Percentiles rank a stretch among this genome's conserved stretches.
Conservation (phyloP, 2,113 vertebrate genomes). For the Octodon degus region DNA sequence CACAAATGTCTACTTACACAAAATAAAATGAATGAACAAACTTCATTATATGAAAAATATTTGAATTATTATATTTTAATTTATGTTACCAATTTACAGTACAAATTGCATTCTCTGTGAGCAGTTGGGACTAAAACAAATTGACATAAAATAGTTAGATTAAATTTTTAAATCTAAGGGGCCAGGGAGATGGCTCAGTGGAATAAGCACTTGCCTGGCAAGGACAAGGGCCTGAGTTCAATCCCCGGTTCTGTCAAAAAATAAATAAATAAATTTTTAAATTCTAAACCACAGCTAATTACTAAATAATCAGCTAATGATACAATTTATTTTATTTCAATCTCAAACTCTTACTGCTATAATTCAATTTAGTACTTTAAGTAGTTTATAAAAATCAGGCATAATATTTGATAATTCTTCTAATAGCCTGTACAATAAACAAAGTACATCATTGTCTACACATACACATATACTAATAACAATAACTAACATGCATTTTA, state of each 20-base stretch:
- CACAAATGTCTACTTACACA: background rate
- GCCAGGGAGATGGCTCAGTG: no score
- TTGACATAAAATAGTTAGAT: background rate
- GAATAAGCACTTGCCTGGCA: no score
- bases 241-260: no score
- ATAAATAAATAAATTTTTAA: background rate
- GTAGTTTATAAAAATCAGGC: background rate
- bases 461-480: background rate
- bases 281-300: conserved; percentile 7
- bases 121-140: background rate
- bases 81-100: background rate
- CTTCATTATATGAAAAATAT: background rate
- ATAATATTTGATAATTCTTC: background rate
- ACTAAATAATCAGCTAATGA: background rate
- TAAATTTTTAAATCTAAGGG: background rate
- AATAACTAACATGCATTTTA: conserved; percentile 23
- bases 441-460: background rate
- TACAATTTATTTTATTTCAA: conserved; percentile 21
- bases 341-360: conserved; percentile 20
- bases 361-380: background rate
- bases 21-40: background rate
- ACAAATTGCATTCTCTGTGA: background rate
- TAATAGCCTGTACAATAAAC: background rate
- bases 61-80: background rate
- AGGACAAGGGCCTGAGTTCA: no score